phyloP scores from a whole-genome alignment of 2,113 vertebrate genomes.

The Ceuthmochares aereus region DNA sequence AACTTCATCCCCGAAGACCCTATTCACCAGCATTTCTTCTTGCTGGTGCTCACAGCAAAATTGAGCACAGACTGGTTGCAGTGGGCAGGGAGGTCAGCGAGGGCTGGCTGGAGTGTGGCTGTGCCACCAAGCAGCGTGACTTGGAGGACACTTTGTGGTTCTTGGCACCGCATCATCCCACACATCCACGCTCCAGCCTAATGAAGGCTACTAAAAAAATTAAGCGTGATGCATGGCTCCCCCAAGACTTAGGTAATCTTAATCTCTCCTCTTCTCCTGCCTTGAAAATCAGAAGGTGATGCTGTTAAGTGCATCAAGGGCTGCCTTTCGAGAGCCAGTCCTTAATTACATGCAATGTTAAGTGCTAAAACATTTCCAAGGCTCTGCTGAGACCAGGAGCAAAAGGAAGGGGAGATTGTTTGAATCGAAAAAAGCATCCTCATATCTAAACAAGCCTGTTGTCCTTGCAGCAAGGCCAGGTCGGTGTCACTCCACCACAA shows the following conservation, averaged over 20 bases:
- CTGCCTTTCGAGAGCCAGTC: background rate
- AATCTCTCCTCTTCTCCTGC: background rate
- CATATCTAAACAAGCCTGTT: accelerated
- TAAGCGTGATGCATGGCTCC: background rate
- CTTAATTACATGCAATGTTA: background rate
- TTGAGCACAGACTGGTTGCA: background rate
- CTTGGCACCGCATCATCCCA: background rate
- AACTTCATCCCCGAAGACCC: background rate
- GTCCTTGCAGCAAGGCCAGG: background rate
- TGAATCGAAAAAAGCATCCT: background rate
- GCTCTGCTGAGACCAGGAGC: background rate
- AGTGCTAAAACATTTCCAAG: background rate
- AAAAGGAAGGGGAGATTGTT: background rate
- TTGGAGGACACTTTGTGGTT: background rate
- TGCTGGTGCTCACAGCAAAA: background rate
- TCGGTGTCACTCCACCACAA: accelerated
- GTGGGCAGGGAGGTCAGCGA: accelerated
- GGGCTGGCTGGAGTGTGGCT: background rate
- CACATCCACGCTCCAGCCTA: background rate
- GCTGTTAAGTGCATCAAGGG: background rate
- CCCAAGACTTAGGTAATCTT: background rate
- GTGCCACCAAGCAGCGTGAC: background rate
- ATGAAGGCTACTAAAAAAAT: background rate
- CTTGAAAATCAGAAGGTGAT: background rate
- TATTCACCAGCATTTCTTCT: accelerated